phyloP scores from a whole-genome alignment of 1,140 invertebrate genomes.

The Drosophila orosa region DNA sequence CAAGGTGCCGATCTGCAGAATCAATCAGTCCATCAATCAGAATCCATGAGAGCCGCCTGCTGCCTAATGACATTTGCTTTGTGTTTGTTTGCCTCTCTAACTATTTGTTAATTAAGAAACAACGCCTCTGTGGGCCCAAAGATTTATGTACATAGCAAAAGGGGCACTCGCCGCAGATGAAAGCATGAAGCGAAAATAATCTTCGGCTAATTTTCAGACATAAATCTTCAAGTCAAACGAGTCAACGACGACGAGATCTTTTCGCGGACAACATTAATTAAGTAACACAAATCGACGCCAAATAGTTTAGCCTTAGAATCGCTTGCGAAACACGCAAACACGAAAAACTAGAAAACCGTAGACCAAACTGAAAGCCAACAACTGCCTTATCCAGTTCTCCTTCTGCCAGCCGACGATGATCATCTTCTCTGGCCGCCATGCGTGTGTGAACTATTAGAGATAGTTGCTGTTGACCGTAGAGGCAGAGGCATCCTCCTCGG shows the following conservation, averaged over 20 bases:
- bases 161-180: conserved; percentile 18
- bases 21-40: conserved; percentile 72
- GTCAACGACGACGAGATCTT: conserved; percentile 32
- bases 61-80: conserved; percentile 51
- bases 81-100: conserved; percentile 31
- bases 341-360: conserved; percentile 63
- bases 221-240: conserved; percentile 62
- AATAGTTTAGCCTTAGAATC: conserved; percentile 71
- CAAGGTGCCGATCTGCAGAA: conserved; percentile 53
- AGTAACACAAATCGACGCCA: conserved; percentile 61
- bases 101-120: conserved; percentile 48
- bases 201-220: conserved; percentile 40
- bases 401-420: conserved; percentile 21
- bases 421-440: conserved; percentile 28
- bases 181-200: conserved; percentile 49
- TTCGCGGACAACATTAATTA: conserved; percentile 65
- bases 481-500: conserved; percentile 4
- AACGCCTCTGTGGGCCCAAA: conserved; percentile 16
- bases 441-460: conserved; percentile 56
- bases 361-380: conserved; percentile 19
- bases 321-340: conserved; percentile 63
- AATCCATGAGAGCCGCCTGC: conserved; percentile 43
- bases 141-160: conserved; percentile 50
- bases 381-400: conserved; percentile 59
- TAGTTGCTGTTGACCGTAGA: conserved; percentile 17